These are phyloP conservation scores for Probaryconus sp. DNA, from an alignment of 1,140 invertebrate genomes.

Conservation along the genomic window DNA sequence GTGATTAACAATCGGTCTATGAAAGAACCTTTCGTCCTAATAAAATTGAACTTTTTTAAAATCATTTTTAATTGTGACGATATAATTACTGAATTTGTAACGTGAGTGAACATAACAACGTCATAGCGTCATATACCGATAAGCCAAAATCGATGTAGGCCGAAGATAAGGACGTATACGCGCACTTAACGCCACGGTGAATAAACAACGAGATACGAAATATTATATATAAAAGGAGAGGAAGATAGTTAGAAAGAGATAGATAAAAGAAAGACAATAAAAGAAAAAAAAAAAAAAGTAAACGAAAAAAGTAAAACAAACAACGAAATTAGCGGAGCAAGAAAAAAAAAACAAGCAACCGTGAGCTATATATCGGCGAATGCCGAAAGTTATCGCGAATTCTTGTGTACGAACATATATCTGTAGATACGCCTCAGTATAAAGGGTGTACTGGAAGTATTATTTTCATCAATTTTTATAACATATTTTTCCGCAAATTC, in stretches of 20 bases:
- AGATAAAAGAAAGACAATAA: not conserved
- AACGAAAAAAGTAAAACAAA: not conserved
- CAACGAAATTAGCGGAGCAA: slow-evolving; percentile 12
- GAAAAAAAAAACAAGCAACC: slow-evolving; percentile 9
- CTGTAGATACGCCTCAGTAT: slow-evolving; percentile 1
- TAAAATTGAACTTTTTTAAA: too few species aligned
- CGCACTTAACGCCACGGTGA: slow-evolving; percentile 30
- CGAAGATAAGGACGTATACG: slow-evolving; percentile 46
- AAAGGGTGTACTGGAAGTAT: not conserved
- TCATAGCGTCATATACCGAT: slow-evolving; percentile 36
- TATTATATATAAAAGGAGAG: slow-evolving; percentile 11
- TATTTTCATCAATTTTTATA: not conserved
- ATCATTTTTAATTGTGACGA: too few species aligned
- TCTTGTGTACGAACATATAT: not conserved
- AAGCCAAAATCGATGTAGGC: slow-evolving; percentile 54
- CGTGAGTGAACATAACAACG: slow-evolving; percentile 16
- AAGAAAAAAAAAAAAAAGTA: slow-evolving; percentile 7
- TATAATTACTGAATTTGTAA: too few species aligned
- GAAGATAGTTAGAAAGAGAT: not conserved
- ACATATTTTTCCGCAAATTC: too few species aligned
- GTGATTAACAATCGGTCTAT: too few species aligned
- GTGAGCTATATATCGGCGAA: slow-evolving; percentile 17
- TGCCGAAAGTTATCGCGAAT: slow-evolving; percentile 34
- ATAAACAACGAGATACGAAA: slow-evolving; percentile 42
- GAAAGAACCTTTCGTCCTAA: too few species aligned